Conservation (phyloP, 2,888 invertebrate species). For the Argyresthia albistria region DNA sequence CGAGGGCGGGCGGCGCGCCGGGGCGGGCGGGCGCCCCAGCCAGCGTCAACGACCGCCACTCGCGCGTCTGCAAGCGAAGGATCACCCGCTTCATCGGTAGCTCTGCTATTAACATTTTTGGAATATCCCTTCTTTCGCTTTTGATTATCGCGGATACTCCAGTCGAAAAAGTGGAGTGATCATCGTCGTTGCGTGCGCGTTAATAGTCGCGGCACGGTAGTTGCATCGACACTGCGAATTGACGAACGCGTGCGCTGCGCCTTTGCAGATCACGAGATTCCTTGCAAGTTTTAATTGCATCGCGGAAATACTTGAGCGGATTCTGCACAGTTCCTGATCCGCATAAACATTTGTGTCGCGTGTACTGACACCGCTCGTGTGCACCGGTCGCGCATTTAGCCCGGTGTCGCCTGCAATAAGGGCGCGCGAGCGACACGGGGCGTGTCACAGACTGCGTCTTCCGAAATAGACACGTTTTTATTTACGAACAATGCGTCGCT, state of each 20-base stretch:
- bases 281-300: neutral
- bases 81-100: neutral
- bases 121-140: neutral
- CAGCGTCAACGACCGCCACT: constrained; percentile 65
- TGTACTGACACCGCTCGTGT: neutral
- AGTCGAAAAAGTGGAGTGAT: neutral
- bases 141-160: neutral
- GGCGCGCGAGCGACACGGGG: constrained; percentile 31
- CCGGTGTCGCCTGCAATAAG: constrained; percentile 36
- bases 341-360: neutral
- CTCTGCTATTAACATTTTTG: neutral
- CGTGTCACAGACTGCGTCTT: constrained; percentile 25
- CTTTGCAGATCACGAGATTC: neutral
- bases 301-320: constrained; percentile 16
- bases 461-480: constrained; percentile 50
- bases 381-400: constrained; percentile 17
- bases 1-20: constrained; percentile 59
- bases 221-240: neutral
- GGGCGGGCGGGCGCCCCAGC: constrained; percentile 40
- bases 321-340: neutral
- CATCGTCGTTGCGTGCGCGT: constrained; percentile 32
- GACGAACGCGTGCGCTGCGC: neutral
- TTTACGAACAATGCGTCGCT: constrained; percentile 41
- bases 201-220: constrained; percentile 29
- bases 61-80: constrained; percentile 15